These are phyloP conservation scores for Enteromius afrohamiltoni DNA, from an alignment of 2,797 vertebrate species.

Conservation along the genomic window DNA sequence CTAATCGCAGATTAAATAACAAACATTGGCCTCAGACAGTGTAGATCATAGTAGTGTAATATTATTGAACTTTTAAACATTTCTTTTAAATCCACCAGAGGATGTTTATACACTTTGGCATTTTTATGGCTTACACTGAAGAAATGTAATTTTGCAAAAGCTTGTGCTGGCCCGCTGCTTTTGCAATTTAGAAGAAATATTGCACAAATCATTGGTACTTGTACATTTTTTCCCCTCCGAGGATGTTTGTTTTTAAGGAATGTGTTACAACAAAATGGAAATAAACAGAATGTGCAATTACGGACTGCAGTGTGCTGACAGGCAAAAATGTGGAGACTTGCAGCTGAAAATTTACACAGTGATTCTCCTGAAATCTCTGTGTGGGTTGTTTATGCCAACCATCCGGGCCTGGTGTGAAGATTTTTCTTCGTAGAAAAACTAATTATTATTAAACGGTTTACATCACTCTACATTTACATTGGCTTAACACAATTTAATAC, in stretches of 20 bases:
- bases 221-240: constrained; percentile 55
- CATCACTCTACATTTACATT: constrained; percentile 67
- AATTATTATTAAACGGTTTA: constrained; percentile 73
- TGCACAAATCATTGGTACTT: constrained; percentile 68
- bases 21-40: constrained; percentile 42
- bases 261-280: constrained; percentile 66
- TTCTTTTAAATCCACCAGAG: constrained; percentile 59
- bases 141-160: constrained; percentile 51
- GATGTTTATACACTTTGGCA: constrained; percentile 67
- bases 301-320: constrained; percentile 63
- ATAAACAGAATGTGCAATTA: constrained; percentile 59
- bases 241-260: constrained; percentile 69
- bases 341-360: constrained; percentile 62
- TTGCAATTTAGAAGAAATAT: constrained; percentile 69
- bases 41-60: constrained; percentile 49
- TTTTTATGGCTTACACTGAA: constrained; percentile 57
- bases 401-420: constrained; percentile 72
- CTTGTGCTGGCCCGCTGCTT: constrained; percentile 59
- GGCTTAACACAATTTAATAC: constrained; percentile 63
- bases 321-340: constrained; percentile 64
- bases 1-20: constrained; percentile 49
- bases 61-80: constrained; percentile 38
- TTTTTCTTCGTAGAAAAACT: constrained; percentile 77
- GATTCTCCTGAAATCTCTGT: constrained; percentile 50
- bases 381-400: constrained; percentile 69